Base-by-base conservation (phyloP, 2,797 vertebrate genomes). In the Melanogrammus aeglefinus region DNA sequence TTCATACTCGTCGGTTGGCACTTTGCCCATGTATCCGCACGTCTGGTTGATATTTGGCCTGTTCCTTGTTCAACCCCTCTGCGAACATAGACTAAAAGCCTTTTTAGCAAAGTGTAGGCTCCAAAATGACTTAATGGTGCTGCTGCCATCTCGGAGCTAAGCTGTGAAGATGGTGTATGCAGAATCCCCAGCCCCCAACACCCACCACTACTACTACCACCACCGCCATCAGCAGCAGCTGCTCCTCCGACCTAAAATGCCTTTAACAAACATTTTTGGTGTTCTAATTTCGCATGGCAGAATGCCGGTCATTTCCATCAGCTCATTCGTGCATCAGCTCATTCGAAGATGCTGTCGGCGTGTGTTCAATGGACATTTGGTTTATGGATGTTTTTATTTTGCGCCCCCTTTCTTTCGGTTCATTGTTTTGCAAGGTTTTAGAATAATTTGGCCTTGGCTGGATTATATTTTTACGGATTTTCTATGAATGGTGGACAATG, bases 61-160 rank as follows among this genome's bases (percentile, higher is more conserved):
- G 75, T 82, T 84, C 44, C 74, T 44, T 78, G 82, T 88, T 80
- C 83, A 77, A 75, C 80, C 80, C 85, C 79, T 76, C 69, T 85
- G 83, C 88, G 91, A 85, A 77, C 84, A 77, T 80, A 72, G 90
- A 86, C 92, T 95, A 93, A 94, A 95, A 94, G 93, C 92, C 90
- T 94, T 85, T 85, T 93, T 91, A 88, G 89, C 87, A 92, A 93
- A 90, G 80, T 81, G 83, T 86, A 92, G 91, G 87, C 57, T 63
- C 57, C 57, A 63, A 93, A 95, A 94, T 93, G 78, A 94, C 90
- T 94, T 94, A 94, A 95, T 95, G 93, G 93, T 90, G 88, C 88
- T 84, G 75, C 77, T 86, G 84, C 86, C 76, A 73, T 91, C 84
- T 86, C 83, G 88, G 88, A 92, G 86, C 85, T 85, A 86, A 90